Percentiles rank a stretch among this genome's conserved stretches.
Evolutionary conservation across 2,888 invertebrate species (phyloP).

Genomic region (Morinoia aosen): DNA sequence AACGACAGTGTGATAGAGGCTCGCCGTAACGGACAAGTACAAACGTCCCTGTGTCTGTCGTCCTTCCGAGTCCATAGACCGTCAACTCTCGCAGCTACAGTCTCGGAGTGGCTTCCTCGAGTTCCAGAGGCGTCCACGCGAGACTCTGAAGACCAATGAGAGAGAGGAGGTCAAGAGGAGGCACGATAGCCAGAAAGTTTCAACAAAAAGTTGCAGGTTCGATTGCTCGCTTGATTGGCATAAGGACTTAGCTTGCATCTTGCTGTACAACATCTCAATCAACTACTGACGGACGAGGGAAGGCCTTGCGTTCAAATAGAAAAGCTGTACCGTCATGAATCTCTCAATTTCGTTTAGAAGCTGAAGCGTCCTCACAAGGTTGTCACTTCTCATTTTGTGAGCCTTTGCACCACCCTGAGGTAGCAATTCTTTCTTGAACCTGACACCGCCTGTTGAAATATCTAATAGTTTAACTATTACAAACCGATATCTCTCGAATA

Average conservation of each 20-base stretch:
- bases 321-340: conserved; percentile 29
- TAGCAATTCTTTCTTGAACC: conserved; percentile 53
- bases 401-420: conserved; percentile 48
- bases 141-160: conserved; percentile 47
- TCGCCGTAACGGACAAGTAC: conserved; percentile 66
- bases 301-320: conserved; percentile 28
- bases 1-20: conserved; percentile 67
- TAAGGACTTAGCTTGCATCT: conserved; percentile 36
- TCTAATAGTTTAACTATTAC: conserved; percentile 48
- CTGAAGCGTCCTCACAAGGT: conserved; percentile 1
- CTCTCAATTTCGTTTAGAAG: conserved; percentile 38
- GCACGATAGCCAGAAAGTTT: conserved; percentile 34
- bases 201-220: conserved; percentile 48
- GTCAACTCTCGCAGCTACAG: neutral
- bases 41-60: conserved; percentile 60
- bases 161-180: conserved; percentile 32
- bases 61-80: conserved; percentile 51
- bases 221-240: conserved; percentile 48
- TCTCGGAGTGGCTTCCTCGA: conserved; percentile 6
- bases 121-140: conserved; percentile 11
- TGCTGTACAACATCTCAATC: conserved; percentile 25
- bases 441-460: conserved; percentile 50
- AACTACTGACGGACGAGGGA: conserved; percentile 2
- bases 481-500: conserved; percentile 40
- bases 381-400: conserved; percentile 48